phyloP scores from a whole-genome alignment of 2,797 vertebrate species.

The Columba guinea region DNA sequence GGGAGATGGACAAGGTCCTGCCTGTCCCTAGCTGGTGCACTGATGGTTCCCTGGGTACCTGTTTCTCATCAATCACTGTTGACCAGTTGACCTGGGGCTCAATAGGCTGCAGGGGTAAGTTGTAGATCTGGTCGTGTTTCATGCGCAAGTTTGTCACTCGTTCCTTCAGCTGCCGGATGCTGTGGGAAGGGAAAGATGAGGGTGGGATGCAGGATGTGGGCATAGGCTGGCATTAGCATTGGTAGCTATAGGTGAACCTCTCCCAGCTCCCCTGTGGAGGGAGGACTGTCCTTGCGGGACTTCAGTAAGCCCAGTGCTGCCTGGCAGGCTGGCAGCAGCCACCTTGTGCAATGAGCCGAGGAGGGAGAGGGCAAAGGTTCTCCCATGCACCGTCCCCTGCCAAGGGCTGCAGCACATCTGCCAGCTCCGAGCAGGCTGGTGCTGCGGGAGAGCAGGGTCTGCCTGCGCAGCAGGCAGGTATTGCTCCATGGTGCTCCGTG shows the following conservation, averaged over 20 bases:
- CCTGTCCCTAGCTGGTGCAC: neutral
- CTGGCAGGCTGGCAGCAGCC: accelerated
- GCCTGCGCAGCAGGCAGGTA: neutral
- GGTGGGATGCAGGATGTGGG: neutral
- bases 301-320: accelerated
- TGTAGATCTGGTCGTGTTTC: constrained; percentile 90
- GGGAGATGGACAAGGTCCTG: neutral
- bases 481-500: neutral
- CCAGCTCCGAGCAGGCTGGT: neutral
- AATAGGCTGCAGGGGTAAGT: constrained; percentile 72
- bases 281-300: neutral
- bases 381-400: neutral
- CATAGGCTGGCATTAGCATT: accelerated
- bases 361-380: neutral
- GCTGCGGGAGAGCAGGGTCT: neutral
- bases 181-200: constrained; percentile 44
- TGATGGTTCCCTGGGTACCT: constrained; percentile 72
- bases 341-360: accelerated
- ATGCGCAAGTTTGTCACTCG: constrained; percentile 83
- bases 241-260: neutral
- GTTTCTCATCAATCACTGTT: constrained; percentile 90
- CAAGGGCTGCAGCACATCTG: neutral
- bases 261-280: neutral
- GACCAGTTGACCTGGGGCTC: constrained; percentile 94
- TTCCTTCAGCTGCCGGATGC: constrained; percentile 91